These are phyloP conservation scores for Podarcis raffonei DNA, from an alignment of 2,113 vertebrate species.

Conservation along the genomic window DNA sequence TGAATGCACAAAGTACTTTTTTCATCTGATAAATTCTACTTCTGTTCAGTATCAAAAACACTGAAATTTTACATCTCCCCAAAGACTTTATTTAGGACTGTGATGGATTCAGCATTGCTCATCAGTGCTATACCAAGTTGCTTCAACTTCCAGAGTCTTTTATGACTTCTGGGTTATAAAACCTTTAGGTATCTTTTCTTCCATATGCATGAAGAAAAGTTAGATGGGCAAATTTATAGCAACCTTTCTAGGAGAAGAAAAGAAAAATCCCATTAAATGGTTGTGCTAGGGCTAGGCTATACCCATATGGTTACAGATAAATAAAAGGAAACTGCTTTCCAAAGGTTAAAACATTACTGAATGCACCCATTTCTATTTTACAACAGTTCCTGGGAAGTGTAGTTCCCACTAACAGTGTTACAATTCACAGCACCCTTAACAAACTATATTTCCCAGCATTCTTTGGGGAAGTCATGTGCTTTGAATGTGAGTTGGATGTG, in stretches of 20 bases:
- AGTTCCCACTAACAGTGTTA: no score
- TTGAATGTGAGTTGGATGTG: no score
- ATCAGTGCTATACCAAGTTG: constrained; percentile 22
- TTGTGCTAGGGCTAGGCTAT: neutral
- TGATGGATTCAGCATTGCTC: neutral
- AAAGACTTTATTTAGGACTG: constrained; percentile 54
- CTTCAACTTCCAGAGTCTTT: constrained; percentile 16
- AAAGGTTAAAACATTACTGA: neutral
- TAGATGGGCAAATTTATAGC: constrained; percentile 3
- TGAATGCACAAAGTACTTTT: constrained; percentile 22
- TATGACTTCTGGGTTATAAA: neutral
- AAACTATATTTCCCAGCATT: no score
- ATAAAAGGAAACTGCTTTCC: neutral
- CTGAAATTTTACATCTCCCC: constrained; percentile 35
- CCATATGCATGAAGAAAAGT: neutral
- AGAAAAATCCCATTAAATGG: neutral
- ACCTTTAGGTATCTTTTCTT: constrained; percentile 40
- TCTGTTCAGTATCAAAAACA: constrained; percentile 45
- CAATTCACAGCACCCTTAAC: no score
- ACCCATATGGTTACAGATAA: no score
- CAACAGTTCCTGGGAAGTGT: no score
- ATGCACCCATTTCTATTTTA: neutral
- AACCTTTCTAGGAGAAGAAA: neutral
- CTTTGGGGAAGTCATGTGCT: no score
- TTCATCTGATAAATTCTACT: constrained; percentile 39